Evolutionary conservation across 1,140 invertebrate genomes (phyloP).

Genomic region (Drosophila persimilis): DNA sequence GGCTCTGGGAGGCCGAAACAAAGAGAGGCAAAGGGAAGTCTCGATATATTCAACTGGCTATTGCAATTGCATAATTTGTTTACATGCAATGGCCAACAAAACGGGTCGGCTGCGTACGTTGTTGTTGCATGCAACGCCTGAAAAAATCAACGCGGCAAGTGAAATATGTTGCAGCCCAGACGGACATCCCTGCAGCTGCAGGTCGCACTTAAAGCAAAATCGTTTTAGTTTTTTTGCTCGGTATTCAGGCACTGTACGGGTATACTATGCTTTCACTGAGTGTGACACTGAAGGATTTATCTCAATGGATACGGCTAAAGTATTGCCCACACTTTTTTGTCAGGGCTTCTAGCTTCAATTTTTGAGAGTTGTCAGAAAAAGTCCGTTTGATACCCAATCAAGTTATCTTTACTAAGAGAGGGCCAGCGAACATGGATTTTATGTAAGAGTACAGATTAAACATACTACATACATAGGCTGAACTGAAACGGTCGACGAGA

Average conservation of each 20-base stretch:
- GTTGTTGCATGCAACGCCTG: slow-evolving; percentile 56
- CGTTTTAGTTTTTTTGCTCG: slow-evolving; percentile 24
- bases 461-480: too few species aligned
- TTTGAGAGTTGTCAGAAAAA: too few species aligned
- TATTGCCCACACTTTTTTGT: too few species aligned
- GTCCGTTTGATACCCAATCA: too few species aligned
- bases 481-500: neutral
- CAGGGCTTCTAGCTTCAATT: too few species aligned
- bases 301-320: too few species aligned
- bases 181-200: slow-evolving; percentile 19
- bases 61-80: slow-evolving; percentile 78
- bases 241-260: neutral
- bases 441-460: too few species aligned
- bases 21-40: slow-evolving; percentile 23
- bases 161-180: slow-evolving; percentile 56
- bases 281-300: too few species aligned
- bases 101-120: slow-evolving; percentile 70
- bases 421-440: too few species aligned
- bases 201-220: slow-evolving; percentile 48
- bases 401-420: too few species aligned
- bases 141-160: slow-evolving; percentile 59
- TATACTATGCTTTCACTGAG: neutral
- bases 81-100: slow-evolving; percentile 69
- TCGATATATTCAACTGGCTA: slow-evolving; percentile 31
- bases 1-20: slow-evolving; percentile 8